Evolutionary conservation across 2,113 vertebrate species (phyloP).

Genomic region (Ellobius talpinus): DNA sequence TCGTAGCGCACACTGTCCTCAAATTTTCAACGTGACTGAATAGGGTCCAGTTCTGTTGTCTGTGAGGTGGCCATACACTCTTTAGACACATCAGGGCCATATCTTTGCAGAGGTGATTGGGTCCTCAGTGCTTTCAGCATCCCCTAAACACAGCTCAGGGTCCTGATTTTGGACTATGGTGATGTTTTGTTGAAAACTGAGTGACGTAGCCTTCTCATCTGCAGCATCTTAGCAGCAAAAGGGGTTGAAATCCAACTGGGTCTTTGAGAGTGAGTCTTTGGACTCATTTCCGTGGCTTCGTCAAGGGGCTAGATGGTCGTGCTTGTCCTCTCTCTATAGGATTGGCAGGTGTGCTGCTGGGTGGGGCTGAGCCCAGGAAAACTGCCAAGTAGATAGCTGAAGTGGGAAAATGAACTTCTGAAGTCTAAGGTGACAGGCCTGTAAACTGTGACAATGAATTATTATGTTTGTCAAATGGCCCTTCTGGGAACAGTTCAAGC

Average conservation of each 20-base stretch:
- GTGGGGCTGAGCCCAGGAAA: background rate
- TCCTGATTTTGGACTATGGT: background rate
- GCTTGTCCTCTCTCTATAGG: background rate
- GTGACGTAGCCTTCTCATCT: background rate
- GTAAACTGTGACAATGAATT: background rate
- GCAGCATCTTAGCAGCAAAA: background rate
- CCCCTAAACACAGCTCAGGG: background rate
- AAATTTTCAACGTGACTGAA: background rate
- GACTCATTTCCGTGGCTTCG: background rate
- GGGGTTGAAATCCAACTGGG: background rate
- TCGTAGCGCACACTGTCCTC: background rate
- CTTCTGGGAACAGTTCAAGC: conserved; percentile 26
- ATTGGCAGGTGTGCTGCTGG: background rate
- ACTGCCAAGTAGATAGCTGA: conserved; percentile 1
- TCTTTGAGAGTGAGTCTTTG: conserved; percentile 4
- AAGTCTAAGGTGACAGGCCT: background rate
- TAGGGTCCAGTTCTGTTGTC: background rate
- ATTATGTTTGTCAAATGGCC: background rate
- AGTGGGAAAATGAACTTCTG: background rate
- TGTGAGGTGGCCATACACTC: background rate
- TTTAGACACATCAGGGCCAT: background rate
- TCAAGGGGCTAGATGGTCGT: background rate
- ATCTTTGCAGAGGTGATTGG: background rate
- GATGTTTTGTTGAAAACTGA: background rate
- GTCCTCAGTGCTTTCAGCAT: background rate